Percentiles rank a stretch among this genome's conserved stretches.
These are phyloP conservation scores for Stegostoma tigrinum DNA, from an alignment of 2,113 vertebrate species.

Conservation along the genomic window DNA sequence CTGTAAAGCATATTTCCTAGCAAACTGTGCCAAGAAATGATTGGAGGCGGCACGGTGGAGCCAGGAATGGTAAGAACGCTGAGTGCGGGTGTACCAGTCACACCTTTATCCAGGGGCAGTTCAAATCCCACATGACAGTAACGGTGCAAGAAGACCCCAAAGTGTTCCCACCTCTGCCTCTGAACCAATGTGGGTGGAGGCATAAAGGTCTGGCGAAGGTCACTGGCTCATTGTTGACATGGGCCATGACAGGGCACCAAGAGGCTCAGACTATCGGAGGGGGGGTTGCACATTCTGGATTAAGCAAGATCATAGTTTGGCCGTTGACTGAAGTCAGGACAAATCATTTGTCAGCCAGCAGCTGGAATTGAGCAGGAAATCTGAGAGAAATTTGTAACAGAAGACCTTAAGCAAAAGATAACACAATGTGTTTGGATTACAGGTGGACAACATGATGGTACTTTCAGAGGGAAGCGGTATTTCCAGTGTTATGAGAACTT, in stretches of 20 bases:
- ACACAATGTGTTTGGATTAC: not conserved
- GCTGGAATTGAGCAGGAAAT: not conserved
- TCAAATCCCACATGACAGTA: not conserved
- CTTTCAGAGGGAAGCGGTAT: slow-evolving; percentile 33
- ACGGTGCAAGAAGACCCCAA: no score
- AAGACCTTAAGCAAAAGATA: no score
- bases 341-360: not conserved
- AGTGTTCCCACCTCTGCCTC: not conserved
- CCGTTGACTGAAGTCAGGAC: not conserved
- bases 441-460: slow-evolving; percentile 34
- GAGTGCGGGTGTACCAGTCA: no score
- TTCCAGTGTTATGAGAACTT: slow-evolving; percentile 37
- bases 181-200: not conserved
- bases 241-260: not conserved
- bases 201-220: not conserved
- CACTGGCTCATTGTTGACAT: not conserved
- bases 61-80: no score
- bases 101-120: not conserved
- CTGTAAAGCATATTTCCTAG: no score
- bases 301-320: not conserved
- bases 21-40: no score
- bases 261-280: not conserved
- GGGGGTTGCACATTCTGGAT: not conserved
- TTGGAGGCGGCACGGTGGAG: no score
- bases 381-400: no score